Evolutionary conservation across 2,888 invertebrate species (phyloP).

Genomic region (Tiliacea aurago): DNA sequence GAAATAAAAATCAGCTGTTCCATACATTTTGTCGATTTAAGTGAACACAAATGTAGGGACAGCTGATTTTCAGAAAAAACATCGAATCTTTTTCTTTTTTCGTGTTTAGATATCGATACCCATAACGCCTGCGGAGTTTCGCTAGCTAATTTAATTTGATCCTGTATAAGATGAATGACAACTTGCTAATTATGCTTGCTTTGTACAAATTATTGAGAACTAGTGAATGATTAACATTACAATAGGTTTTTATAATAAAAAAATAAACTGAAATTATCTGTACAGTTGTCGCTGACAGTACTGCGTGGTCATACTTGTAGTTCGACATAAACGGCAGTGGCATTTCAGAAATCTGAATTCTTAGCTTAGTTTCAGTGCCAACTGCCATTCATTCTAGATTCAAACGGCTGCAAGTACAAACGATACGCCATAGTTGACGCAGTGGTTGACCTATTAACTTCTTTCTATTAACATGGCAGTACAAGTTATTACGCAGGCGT

Average conservation of each 20-base stretch:
- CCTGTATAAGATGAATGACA: no score
- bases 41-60: no score
- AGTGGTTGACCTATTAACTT: not conserved
- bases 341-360: slow-evolving; percentile 24
- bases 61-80: no score
- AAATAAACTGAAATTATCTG: not conserved
- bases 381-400: slow-evolving; percentile 5
- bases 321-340: not conserved
- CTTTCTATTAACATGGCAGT: not conserved
- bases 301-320: slow-evolving; percentile 3
- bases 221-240: not conserved
- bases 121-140: no score
- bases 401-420: slow-evolving; percentile 11
- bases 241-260: not conserved
- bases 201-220: not conserved
- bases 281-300: not conserved
- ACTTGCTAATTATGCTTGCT: not conserved
- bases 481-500: not conserved
- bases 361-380: slow-evolving; percentile 13
- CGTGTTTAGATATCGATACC: no score
- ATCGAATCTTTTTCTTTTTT: no score
- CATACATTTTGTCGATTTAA: no score
- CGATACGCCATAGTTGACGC: not conserved
- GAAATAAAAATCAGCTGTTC: no score
- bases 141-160: no score